Base-by-base conservation (phyloP, 2,797 vertebrate species). In the Molossus molossus region DNA sequence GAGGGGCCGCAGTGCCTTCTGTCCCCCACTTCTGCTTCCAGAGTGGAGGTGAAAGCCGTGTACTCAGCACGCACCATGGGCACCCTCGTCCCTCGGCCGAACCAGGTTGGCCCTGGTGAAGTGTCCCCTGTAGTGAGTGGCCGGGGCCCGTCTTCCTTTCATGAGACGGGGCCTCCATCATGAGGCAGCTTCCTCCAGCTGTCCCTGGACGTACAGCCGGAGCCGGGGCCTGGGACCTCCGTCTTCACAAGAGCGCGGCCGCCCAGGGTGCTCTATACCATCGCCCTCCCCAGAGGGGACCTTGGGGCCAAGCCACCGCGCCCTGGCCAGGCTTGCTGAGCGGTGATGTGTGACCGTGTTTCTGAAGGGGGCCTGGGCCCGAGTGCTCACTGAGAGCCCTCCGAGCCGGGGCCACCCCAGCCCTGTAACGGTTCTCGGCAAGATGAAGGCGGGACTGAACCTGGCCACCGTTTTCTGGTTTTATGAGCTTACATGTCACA, bases 171-270 rank as follows among this genome's bases (percentile, higher is more conserved):
- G 4, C 2, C 29, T 6, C 2, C 2, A 3, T 12, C 9, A 0
- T 1, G 1, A 83, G 65, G 18, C 18, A 0, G 21, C 45, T n/a
- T 7, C 70, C 12, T 17, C 0, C 11, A 0, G 3, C 9, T 9
- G 11, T 15, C 29, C 69, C 0, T 3, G 1, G 40, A 2, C 4
- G 2, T 18, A 27, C 5, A 4, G 14, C 40, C 9, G 9, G 25
- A 4, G 14, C 40, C 9, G 9, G 25, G 20, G 9, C 53, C 15
- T 0, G 12, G 37, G 4, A 6, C 58, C 45, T 48, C 27, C 3
- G 1, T 17, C 11, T 29, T 23, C 37, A 18, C 2, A 18, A 0
- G 0, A 15, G 57, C 40, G 6, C 5, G n/a, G 23, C 33, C 53
- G 13, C 57, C 55, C 4, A 27, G 27, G 48, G 4, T 1, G 3